Evolutionary conservation across 1,140 invertebrate species (phyloP), one percentile per base, ranked within the genome.

Genomic region (Diorhabda carinulata): DNA sequence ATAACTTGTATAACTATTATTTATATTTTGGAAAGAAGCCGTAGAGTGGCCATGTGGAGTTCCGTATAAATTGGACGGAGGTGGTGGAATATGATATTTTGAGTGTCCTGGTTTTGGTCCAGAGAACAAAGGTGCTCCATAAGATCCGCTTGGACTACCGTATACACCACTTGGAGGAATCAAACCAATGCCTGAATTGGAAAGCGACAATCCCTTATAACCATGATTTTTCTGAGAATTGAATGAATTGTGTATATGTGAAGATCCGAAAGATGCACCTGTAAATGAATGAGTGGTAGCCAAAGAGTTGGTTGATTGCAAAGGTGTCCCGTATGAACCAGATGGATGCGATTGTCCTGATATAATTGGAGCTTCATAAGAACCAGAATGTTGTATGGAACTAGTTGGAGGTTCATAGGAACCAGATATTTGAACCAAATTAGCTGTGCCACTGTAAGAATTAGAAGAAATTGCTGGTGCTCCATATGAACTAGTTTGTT

Each of bases 111-210:
- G 70, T 68, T 74, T 69, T n/a, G 69, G 65, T 58, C 69, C 79
- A 0, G 82, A 68, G 41, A 79, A 78, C 6, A 87, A 83, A 7
- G 86, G 85, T 40, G 83, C 83, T 25, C 85, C 86, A 66, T 87
- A 86, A 73, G 81, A 83, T 56, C 82, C 83, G 66, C 80, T 83
- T 65, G 84, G 83, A 2, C 84, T 78, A 52, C 84, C 83, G 79
- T 87, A 87, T 25, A 84, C 64, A 3, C 84, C 84, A 71, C 84
- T 86, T 43, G 86, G 83, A 25, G 86, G 83, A 10, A 83, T 79
- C 43, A 87, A 76, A 5, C 85, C 85, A 77, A 84, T 83, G 56
- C 81, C 81, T n/a, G 73, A 71, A 10, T 72, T 70, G 43, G 77
- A 77, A 40, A 76, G 68, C 2, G 74, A 76, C 9, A 68, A 60